A percentile compares a stretch with the other conserved stretches of the same genome.
Conservation (phyloP, 1,140 invertebrate species). For the Magallana ariakensis region DNA sequence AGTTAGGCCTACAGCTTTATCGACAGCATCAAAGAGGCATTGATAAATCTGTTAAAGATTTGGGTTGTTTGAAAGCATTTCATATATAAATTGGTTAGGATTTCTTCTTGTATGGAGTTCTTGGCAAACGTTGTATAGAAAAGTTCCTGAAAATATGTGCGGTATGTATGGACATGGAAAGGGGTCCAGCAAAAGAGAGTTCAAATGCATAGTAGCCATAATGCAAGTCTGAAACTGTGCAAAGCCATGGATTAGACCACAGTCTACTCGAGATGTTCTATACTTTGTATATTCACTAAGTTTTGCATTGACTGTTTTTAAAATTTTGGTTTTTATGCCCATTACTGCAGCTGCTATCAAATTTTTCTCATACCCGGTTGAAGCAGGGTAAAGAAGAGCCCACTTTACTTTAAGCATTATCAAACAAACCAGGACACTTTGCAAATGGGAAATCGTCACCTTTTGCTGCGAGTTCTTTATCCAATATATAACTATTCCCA, state of each 20-base stretch:
- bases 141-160: conserved; percentile 71
- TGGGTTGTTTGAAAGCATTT: conserved; percentile 1
- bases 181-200: conserved; percentile 71
- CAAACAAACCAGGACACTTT: conserved; percentile 65
- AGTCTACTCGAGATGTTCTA: conserved; percentile 62
- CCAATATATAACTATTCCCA: conserved; percentile 86
- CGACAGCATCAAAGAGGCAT: background rate
- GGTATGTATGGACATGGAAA: conserved; percentile 57
- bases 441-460: conserved; percentile 63
- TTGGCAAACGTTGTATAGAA: conserved; percentile 71
- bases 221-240: conserved; percentile 74
- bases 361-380: background rate
- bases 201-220: conserved; percentile 65
- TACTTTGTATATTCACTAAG: conserved; percentile 57
- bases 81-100: conserved; percentile 56
- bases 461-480: conserved; percentile 78
- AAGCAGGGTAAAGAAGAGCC: conserved; percentile 30
- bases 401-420: conserved; percentile 66
- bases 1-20: background rate
- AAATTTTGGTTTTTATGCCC: background rate
- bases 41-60: background rate
- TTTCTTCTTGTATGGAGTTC: conserved; percentile 63
- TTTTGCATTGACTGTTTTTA: background rate
- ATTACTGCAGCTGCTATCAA: conserved; percentile 8
- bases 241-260: conserved; percentile 69